A percentile compares a stretch with the other conserved stretches of the same genome.
These are phyloP conservation scores for Cydia splendana DNA, from an alignment of 1,140 invertebrate genomes.

Conservation along the genomic window DNA sequence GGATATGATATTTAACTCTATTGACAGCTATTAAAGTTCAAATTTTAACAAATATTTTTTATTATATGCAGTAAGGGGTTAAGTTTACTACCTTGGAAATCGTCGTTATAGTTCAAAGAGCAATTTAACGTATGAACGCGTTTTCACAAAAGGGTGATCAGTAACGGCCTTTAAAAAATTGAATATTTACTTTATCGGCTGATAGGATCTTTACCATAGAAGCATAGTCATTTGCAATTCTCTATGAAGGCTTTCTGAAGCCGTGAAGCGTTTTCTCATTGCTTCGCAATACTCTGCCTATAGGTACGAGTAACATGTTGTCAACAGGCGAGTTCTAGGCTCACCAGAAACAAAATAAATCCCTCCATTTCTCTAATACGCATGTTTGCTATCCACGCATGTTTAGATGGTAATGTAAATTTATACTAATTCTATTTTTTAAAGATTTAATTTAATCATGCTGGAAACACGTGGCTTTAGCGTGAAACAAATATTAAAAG, in stretches of 20 bases:
- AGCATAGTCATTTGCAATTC: not conserved
- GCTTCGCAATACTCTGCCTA: not conserved
- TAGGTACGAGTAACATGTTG: not conserved
- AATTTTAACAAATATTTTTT: too few species aligned
- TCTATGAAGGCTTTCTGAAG: not conserved
- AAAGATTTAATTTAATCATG: too few species aligned
- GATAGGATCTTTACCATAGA: not conserved
- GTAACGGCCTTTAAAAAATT: conserved; percentile 17
- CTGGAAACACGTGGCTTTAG: not conserved
- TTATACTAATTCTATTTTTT: too few species aligned
- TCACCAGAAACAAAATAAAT: too few species aligned
- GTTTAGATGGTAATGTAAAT: too few species aligned
- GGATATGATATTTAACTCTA: too few species aligned
- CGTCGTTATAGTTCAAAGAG: conserved; percentile 7
- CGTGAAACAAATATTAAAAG: not conserved
- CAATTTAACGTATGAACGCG: conserved; percentile 18
- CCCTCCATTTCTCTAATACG: too few species aligned
- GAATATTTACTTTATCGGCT: conserved; percentile 27
- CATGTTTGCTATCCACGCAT: too few species aligned
- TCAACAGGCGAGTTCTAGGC: too few species aligned
- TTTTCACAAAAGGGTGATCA: conserved; percentile 21
- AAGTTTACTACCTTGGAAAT: not conserved
- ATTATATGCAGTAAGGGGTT: too few species aligned
- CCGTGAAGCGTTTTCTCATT: not conserved
- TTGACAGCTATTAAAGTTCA: too few species aligned